Percentiles rank a stretch among this genome's conserved stretches.
Evolutionary conservation across 2,113 vertebrate species (phyloP).

Genomic region (Galeopterus variegatus): DNA sequence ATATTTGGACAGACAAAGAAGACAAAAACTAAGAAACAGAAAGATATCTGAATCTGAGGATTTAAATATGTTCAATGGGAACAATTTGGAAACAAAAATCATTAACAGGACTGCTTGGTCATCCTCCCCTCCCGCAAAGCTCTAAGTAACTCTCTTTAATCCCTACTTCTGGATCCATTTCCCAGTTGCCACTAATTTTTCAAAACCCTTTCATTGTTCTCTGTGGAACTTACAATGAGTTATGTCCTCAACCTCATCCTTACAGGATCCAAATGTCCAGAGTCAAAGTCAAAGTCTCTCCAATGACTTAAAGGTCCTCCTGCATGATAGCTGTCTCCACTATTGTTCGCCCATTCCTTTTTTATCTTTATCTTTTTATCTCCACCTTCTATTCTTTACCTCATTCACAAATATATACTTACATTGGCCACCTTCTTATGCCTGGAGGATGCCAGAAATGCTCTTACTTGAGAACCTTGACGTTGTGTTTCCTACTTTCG

Average conservation of each 20-base stretch:
- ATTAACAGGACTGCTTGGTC: background rate
- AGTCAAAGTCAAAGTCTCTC: background rate
- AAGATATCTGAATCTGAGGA: background rate
- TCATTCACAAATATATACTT: background rate
- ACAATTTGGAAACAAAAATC: background rate
- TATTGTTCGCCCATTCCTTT: background rate
- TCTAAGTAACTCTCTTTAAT: background rate
- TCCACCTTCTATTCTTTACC: too few species aligned
- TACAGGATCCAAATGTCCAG: background rate
- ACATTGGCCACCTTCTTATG: background rate
- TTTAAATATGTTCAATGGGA: background rate
- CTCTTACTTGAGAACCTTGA: background rate
- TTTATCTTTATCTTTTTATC: background rate
- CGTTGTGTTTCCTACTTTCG: background rate
- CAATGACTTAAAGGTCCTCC: background rate
- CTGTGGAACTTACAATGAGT: background rate
- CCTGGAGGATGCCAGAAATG: background rate
- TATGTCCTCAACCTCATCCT: background rate
- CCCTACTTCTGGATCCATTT: background rate
- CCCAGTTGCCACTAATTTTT: background rate
- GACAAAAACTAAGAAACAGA: background rate
- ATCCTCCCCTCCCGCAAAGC: background rate
- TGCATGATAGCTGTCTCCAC: background rate
- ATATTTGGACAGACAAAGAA: background rate
- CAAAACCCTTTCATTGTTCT: background rate